A percentile compares a stretch with the other conserved stretches of the same genome.
Conservation (phyloP, 2,888 invertebrate species). For the Diloba caeruleocephala region DNA sequence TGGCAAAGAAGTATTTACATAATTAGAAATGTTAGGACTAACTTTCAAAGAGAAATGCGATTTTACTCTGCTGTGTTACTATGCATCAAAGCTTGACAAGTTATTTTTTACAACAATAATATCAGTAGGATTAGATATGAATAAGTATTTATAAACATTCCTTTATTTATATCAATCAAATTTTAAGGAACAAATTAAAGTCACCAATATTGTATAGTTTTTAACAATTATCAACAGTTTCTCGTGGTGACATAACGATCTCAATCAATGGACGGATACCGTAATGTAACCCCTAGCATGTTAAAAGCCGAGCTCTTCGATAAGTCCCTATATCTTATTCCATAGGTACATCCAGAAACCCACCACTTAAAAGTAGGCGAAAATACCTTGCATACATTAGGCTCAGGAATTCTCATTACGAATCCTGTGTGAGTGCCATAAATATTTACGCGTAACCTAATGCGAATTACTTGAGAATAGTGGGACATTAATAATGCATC, state of each 20-base stretch:
- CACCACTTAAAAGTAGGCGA: slow-evolving; percentile 22
- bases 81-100: too few relatives aligned
- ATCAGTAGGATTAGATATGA: too few relatives aligned
- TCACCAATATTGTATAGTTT: too few relatives aligned
- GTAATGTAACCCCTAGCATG: not conserved
- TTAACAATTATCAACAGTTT: too few relatives aligned
- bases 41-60: too few relatives aligned
- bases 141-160: too few relatives aligned
- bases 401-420: slow-evolving; percentile 43
- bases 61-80: too few relatives aligned
- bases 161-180: too few relatives aligned
- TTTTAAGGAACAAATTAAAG: too few relatives aligned
- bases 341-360: slow-evolving; percentile 6
- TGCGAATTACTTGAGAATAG: slow-evolving; percentile 62
- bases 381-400: slow-evolving; percentile 44
- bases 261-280: too few relatives aligned
- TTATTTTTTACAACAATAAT: too few relatives aligned
- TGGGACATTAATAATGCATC: slow-evolving; percentile 72
- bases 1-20: slow-evolving; percentile 2
- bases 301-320: not conserved
- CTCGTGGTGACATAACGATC: too few relatives aligned
- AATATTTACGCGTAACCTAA: slow-evolving; percentile 60
- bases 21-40: not conserved
- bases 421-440: slow-evolving; percentile 45
- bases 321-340: slow-evolving; percentile 2